A percentile compares a stretch with the other conserved stretches of the same genome.
phyloP scores from a whole-genome alignment of 1,140 invertebrate species.

The Brachystomella parvula region DNA sequence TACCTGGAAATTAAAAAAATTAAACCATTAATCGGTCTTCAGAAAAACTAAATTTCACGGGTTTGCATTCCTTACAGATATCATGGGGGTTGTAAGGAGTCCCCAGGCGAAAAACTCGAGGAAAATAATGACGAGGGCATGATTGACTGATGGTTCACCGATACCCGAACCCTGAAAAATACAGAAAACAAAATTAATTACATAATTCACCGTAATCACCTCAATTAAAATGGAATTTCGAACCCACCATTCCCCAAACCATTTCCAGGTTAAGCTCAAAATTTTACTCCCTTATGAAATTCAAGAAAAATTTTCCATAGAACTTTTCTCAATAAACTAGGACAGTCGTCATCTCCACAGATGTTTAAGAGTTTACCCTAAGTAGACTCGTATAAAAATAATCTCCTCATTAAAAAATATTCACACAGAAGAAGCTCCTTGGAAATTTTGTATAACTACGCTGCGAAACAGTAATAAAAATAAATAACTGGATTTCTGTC shows the following conservation, averaged over 20 bases:
- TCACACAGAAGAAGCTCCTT: not conserved
- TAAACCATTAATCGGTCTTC: not conserved
- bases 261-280: not conserved
- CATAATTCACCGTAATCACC: not conserved
- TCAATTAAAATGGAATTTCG: not conserved
- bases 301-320: not conserved
- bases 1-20: conserved; percentile 51
- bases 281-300: not conserved
- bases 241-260: not conserved
- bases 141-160: conserved; percentile 89
- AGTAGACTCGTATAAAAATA: too few species aligned
- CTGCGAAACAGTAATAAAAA: not conserved
- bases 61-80: conserved; percentile 62
- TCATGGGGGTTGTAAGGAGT: conserved; percentile 93
- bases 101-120: conserved; percentile 99
- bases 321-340: not conserved
- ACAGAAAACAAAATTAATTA: conserved; percentile 15
- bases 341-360: not conserved
- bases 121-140: conserved; percentile 97
- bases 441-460: not conserved
- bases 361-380: not conserved
- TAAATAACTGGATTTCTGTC: not conserved
- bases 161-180: conserved; percentile 68
- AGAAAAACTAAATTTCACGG: not conserved
- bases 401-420: too few species aligned